Evolutionary conservation across 2,113 vertebrate species (phyloP), one percentile per base, ranked within the genome.

Genomic region (Apus apus): DNA sequence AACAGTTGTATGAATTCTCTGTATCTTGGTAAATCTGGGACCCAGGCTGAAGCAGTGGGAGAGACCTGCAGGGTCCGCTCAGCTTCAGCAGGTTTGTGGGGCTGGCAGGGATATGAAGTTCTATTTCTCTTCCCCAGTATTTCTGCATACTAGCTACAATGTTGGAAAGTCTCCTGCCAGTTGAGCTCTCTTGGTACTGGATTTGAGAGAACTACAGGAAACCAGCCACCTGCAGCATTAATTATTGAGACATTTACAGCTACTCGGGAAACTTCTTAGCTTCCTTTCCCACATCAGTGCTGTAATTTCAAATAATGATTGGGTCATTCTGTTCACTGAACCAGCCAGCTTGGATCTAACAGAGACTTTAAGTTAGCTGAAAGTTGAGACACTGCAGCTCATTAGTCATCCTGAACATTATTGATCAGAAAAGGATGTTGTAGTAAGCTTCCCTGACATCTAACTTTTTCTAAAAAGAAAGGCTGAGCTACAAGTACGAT

Each of bases 351-450:
- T 87, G 54, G 70, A 68, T 64, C 11, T 29, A 70, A 43, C 0
- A 0, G 90, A 86, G 56, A 81, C 45, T 71, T 72, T 32, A 93
- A 75, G 34, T 89, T 87, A 54, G 38, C 70, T 93, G 70, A 68
- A 84, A 72, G 89, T 89, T 74, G 46, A 85, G 48, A 72, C 8
- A 4, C 57, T 87, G 80, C 32, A 58, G 22, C 65, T 92, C 70
- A 53, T 92, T 91, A 94, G 61, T 94, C 50, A 71, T 57, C 57
- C 70, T 75, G 77, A 72, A 30, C 27, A 8, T 68, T 85, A 85
- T 13, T 85, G 94, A 94, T 95, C 34, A 65, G 70, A 62, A 89
- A 85, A 85, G n/a, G 66, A 77, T 88, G n/a, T 62, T 92, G 50
- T 46, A 86, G 46, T 83, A 84, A 86, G 72, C 34, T 71, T 64